Evolutionary conservation across 2,888 invertebrate species (phyloP).

Genomic region (Drymonia ruficornis): DNA sequence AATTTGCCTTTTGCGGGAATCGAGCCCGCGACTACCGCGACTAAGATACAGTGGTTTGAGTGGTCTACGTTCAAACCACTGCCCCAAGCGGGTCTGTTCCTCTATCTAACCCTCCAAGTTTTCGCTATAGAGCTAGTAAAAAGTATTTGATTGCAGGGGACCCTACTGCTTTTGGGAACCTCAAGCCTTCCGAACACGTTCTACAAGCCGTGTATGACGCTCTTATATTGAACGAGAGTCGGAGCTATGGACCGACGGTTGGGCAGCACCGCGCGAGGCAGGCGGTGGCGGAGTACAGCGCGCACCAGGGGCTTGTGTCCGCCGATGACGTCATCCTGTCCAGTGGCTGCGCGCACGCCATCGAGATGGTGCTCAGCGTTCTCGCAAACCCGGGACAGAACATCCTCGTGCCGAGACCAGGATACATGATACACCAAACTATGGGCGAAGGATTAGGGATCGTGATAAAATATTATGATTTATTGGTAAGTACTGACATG

Average conservation of each 20-base stretch:
- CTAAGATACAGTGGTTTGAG: too few relatives aligned
- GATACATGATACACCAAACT: slow-evolving; percentile 95
- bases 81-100: too few relatives aligned
- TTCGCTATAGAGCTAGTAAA: too few relatives aligned
- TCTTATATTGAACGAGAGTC: slow-evolving; percentile 87
- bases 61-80: too few relatives aligned
- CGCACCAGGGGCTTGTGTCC: slow-evolving; percentile 82
- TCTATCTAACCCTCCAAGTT: too few relatives aligned
- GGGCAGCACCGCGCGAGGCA: slow-evolving; percentile 90
- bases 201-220: slow-evolving; percentile 91
- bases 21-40: too few relatives aligned
- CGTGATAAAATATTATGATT: slow-evolving; percentile 89
- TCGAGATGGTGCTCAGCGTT: slow-evolving; percentile 95
- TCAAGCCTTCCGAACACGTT: slow-evolving; percentile 91
- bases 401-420: slow-evolving; percentile 96
- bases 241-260: slow-evolving; percentile 95
- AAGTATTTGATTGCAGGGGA: slow-evolving; percentile 87
- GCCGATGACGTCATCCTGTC: slow-evolving; percentile 94
- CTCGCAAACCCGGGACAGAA: slow-evolving; percentile 95
- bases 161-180: slow-evolving; percentile 97
- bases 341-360: slow-evolving; percentile 97
- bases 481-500: slow-evolving; percentile 76
- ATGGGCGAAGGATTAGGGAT: slow-evolving; percentile 93
- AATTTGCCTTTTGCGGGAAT: too few relatives aligned
- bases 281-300: slow-evolving; percentile 94